phyloP scores from a whole-genome alignment of 2,888 invertebrate species.

The Blastobasis lacticolella region DNA sequence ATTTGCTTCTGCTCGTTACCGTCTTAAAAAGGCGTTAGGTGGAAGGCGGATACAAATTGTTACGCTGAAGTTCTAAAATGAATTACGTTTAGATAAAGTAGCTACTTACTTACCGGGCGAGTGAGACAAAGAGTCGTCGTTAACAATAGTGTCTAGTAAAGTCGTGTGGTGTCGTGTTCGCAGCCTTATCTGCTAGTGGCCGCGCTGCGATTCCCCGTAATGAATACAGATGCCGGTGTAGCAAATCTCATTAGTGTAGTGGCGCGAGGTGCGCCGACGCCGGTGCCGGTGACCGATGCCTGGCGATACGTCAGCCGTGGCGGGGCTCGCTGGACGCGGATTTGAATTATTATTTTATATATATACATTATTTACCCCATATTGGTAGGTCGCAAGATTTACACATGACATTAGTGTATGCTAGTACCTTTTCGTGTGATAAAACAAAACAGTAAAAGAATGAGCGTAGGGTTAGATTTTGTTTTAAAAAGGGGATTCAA shows the following conservation, averaged over 20 bases:
- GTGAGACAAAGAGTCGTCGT: conserved; percentile 1
- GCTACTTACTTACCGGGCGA: not conserved
- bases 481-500: no score
- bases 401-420: no score
- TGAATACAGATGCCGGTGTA: conserved; percentile 30
- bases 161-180: conserved; percentile 21
- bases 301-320: conserved; percentile 25
- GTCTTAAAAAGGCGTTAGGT: no score
- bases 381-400: no score
- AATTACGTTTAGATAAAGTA: no score
- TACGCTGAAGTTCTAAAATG: no score
- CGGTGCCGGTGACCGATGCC: conserved; percentile 31
- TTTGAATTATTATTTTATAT: not conserved
- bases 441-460: no score
- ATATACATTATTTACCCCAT: not conserved
- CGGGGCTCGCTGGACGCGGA: conserved; percentile 1
- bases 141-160: not conserved
- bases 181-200: conserved; percentile 11
- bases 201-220: conserved; percentile 28
- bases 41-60: no score
- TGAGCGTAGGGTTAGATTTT: no score
- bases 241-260: conserved; percentile 38
- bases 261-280: conserved; percentile 25
- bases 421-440: no score
- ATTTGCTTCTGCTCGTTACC: no score